Percentiles rank a stretch among this genome's conserved stretches.
Conservation (phyloP, 1,140 invertebrate species). For the Hydropsyche tenuis region DNA sequence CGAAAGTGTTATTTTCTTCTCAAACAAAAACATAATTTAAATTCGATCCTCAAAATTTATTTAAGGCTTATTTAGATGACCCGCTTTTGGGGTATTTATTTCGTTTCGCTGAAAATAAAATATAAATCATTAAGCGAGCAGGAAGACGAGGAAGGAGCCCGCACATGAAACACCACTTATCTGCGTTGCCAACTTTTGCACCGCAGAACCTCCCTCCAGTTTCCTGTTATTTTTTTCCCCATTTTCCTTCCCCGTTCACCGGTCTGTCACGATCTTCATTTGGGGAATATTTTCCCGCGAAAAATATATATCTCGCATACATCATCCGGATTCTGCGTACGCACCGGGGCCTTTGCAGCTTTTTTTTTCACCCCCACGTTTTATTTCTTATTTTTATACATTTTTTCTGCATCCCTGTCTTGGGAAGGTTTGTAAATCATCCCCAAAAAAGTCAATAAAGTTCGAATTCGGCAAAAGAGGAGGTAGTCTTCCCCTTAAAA, state of each 20-base stretch:
- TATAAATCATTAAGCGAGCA: constrained; percentile 14
- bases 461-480: background rate
- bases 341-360: background rate
- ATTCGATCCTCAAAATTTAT: no score
- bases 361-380: constrained; percentile 8
- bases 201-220: background rate
- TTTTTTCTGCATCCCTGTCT: background rate
- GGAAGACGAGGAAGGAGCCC: background rate
- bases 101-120: background rate
- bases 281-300: constrained; percentile 25
- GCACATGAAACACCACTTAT: constrained; percentile 19
- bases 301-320: constrained; percentile 24
- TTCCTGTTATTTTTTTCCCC: constrained; percentile 8
- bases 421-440: background rate
- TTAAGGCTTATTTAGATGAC: no score
- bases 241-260: background rate
- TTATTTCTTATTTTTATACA: constrained; percentile 9
- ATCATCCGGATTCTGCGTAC: constrained; percentile 1
- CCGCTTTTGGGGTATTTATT: no score
- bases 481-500: background rate
- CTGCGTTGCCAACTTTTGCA: constrained; percentile 22
- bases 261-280: constrained; percentile 35
- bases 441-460: background rate
- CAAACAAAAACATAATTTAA: no score
- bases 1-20: no score